Percentiles rank a stretch among this genome's conserved stretches.
Conservation (phyloP, 2,888 invertebrate genomes). For the Drosophila greeni region DNA sequence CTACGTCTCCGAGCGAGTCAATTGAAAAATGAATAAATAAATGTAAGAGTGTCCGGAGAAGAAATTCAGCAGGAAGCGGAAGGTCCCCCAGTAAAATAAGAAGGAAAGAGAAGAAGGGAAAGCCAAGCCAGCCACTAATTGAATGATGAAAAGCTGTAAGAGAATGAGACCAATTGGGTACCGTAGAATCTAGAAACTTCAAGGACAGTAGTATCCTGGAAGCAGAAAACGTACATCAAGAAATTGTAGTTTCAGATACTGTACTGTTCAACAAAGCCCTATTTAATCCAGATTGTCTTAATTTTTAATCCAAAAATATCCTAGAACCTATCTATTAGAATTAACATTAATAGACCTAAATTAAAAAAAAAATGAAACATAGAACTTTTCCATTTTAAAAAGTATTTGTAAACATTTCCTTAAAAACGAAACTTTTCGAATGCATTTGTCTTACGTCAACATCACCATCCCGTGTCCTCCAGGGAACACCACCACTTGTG, state of each 20-base stretch:
- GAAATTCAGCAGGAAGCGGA: constrained; percentile 43
- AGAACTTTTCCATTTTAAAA: too few relatives aligned
- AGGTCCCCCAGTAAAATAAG: constrained; percentile 20
- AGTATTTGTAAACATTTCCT: background rate
- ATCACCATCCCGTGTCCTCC: background rate
- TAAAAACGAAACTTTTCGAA: background rate
- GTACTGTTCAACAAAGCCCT: rapidly evolving
- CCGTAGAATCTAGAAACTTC: background rate
- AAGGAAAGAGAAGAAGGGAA: background rate
- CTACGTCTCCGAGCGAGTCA: constrained; percentile 29
- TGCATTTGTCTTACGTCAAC: background rate
- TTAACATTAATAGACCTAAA: too few relatives aligned
- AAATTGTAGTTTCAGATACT: background rate
- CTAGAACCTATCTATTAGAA: too few relatives aligned
- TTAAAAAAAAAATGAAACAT: too few relatives aligned
- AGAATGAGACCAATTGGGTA: background rate
- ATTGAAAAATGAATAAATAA: constrained; percentile 56
- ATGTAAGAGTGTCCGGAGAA: constrained; percentile 29
- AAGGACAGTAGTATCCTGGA: too few relatives aligned
- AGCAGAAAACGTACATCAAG: background rate
- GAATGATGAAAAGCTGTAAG: background rate
- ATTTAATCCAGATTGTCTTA: background rate
- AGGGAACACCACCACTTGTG: background rate
- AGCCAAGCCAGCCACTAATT: constrained; percentile 13
- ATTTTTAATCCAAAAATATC: background rate